Conservation (phyloP, 2,113 vertebrate species). For the Tachysurus vachellii region DNA sequence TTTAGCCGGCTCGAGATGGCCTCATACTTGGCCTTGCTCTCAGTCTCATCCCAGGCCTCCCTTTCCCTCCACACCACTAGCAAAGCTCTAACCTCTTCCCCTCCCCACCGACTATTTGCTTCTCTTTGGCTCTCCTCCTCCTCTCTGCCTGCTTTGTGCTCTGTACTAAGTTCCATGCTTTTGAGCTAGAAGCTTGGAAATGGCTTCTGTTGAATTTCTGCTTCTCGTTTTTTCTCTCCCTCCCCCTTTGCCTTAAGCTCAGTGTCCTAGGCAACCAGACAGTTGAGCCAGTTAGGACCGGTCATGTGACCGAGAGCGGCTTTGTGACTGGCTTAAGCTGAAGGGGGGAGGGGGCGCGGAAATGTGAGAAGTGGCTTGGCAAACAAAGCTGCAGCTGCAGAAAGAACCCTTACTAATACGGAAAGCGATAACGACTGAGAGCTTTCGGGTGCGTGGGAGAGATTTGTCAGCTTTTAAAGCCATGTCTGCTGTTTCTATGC, state of each 20-base stretch:
- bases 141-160: constrained; percentile 30
- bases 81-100: constrained; percentile 83
- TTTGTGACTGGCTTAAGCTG: constrained; percentile 94
- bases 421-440: constrained; percentile 52
- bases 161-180: constrained; percentile 60
- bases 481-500: neutral
- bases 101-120: constrained; percentile 65
- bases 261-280: constrained; percentile 95
- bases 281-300: constrained; percentile 86
- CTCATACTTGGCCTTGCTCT: constrained; percentile 87
- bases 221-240: constrained; percentile 72
- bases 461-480: neutral
- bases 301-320: constrained; percentile 79
- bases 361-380: constrained; percentile 89
- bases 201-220: constrained; percentile 63
- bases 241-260: constrained; percentile 83
- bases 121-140: constrained; percentile 38
- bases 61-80: constrained; percentile 86
- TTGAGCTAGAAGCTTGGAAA: constrained; percentile 62
- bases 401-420: constrained; percentile 61
- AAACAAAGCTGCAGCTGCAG: constrained; percentile 70
- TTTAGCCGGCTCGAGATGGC: constrained; percentile 86
- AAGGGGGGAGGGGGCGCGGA: constrained; percentile 73
- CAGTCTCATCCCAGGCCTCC: constrained; percentile 77
- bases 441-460: neutral